Evolutionary conservation across 2,888 invertebrate species (phyloP).

Genomic region (Hyposoter didymator): DNA sequence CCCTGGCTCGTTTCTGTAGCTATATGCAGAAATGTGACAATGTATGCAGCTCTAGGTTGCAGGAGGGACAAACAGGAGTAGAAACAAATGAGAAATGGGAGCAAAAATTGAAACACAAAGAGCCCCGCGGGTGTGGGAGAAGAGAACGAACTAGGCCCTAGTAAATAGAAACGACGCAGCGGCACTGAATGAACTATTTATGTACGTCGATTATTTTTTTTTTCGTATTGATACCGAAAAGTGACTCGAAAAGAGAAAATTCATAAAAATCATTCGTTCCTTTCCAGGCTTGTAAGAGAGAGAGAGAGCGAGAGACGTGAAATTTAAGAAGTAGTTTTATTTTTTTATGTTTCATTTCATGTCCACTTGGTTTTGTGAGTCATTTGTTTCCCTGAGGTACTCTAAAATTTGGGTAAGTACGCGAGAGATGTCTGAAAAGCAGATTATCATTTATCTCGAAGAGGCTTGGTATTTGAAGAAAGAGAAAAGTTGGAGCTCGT

Average conservation of each 20-base stretch:
- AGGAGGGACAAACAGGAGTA: background rate
- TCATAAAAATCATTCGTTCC: background rate
- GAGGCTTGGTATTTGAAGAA: background rate
- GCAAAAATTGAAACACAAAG: background rate
- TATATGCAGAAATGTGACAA: conserved; percentile 8
- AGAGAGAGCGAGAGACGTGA: background rate
- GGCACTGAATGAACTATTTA: background rate
- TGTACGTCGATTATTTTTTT: background rate
- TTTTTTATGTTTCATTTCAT: background rate
- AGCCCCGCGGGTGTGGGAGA: background rate
- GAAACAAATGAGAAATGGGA: conserved; percentile 8
- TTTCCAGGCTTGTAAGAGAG: background rate
- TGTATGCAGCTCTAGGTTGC: conserved; percentile 9
- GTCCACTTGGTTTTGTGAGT: background rate
- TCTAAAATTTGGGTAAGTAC: background rate
- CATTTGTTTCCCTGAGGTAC: background rate
- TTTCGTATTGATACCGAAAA: background rate
- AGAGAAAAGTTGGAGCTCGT: background rate
- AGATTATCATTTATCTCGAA: background rate
- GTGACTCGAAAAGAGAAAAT: background rate
- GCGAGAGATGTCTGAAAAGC: background rate
- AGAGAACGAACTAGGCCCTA: background rate
- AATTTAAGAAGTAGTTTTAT: background rate
- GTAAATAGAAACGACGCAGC: conserved; percentile 79
- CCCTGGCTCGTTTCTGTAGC: conserved; percentile 8